Base-by-base conservation (phyloP, 1,140 invertebrate species). In the Drosophila bifasciata region DNA sequence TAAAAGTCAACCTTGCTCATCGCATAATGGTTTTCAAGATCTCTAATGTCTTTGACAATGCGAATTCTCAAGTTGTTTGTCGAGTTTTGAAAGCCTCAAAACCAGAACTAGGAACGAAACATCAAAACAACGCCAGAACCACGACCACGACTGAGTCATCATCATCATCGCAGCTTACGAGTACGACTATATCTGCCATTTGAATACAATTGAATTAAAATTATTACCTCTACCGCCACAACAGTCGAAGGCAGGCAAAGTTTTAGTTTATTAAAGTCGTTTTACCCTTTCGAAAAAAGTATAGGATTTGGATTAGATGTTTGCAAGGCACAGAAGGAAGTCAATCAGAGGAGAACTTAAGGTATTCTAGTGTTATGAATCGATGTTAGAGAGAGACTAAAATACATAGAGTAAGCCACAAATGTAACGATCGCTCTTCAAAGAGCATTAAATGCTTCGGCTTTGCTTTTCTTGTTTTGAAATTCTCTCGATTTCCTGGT, bases 131-230 rank as follows among this genome's bases (percentile, higher is more conserved):
- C 19, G 4, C 28, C 28, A 32, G 28, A 32, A 11, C 28, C 28
- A 32, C 28, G 8, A 32, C 8, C n/a, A n/a, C 28, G 11, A 46
- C 43, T 70, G 67, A 70, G 52, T 70, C 67, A 70, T 49, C 36
- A 13, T 21, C n/a, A n/a, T n/a, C n/a, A n/a, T n/a, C n/a, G n/a
- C n/a, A n/a, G n/a, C n/a, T n/a, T n/a, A 21, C 19, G 19, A 21
- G 19, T 21, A 21, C 19, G 19, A 21, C 4, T 36, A 58, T 58
- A 70, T 69, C 64, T 69, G 8, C 21, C 66, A 70, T 70, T 53
- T 70, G 52, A 59, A 59, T 69, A 70, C 66, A 69, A 70, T 70
- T 70, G 66, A 70, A 70, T 70, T 70, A 70, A 58, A 70, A 68
- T 68, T 56, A 50, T 46, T 40, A 32, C 32, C 21, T 23, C 28